Percentiles rank a stretch among this genome's conserved stretches.
These are phyloP conservation scores for Pachycephus smyrnensis DNA, from an alignment of 2,888 invertebrate genomes.

Conservation along the genomic window DNA sequence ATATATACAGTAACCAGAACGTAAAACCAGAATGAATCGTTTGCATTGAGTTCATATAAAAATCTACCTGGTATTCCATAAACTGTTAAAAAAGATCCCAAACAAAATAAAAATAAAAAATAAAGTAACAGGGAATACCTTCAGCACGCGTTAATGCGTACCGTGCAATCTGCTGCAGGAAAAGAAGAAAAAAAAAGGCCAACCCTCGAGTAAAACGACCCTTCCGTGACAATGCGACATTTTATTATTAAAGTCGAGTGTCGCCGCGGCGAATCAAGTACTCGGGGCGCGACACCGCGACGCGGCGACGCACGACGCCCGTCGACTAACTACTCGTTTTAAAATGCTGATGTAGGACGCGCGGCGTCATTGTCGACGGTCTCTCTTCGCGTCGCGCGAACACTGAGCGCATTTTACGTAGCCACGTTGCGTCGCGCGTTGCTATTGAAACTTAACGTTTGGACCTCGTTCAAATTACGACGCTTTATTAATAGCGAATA, in stretches of 20 bases:
- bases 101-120: background rate
- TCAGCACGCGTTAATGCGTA: background rate
- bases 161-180: background rate
- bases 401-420: background rate
- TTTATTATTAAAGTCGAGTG: conserved; percentile 53
- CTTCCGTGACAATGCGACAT: conserved; percentile 53
- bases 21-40: background rate
- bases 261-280: conserved; percentile 9
- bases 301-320: background rate
- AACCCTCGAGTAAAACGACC: conserved; percentile 44
- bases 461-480: background rate
- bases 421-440: background rate
- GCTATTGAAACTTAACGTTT: background rate
- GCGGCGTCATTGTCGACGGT: background rate
- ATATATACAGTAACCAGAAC: background rate
- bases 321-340: background rate
- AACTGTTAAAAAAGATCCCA: background rate
- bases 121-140: background rate
- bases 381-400: background rate
- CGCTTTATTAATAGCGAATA: background rate
- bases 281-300: background rate
- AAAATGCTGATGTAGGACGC: background rate
- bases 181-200: background rate
- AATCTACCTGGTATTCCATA: background rate
- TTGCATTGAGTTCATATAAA: background rate